These are phyloP conservation scores for Trichonephila clavipes DNA, from an alignment of 1,140 invertebrate species.

Conservation along the genomic window DNA sequence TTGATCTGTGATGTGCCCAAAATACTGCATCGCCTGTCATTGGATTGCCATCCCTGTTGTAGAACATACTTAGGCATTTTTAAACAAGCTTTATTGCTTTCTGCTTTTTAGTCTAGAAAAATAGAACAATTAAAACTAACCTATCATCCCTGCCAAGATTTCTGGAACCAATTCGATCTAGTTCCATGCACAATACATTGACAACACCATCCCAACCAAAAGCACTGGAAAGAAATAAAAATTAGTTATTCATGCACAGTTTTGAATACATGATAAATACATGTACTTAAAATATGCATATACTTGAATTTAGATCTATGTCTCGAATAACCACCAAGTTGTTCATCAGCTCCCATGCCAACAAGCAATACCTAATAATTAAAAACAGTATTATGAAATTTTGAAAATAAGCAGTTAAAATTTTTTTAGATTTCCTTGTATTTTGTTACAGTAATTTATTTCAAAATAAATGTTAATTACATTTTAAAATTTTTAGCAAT, in stretches of 20 bases:
- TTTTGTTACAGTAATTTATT: not conserved
- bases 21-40: no score
- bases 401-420: not conserved
- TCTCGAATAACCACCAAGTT: constrained; percentile 95
- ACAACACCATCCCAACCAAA: constrained; percentile 86
- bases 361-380: constrained; percentile 87
- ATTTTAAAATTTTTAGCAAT: no score
- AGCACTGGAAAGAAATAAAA: constrained; percentile 80
- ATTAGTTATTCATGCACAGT: constrained; percentile 78
- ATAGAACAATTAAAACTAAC: constrained; percentile 76
- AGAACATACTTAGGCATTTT: no score
- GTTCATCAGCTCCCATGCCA: constrained; percentile 98
- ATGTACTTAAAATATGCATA: not conserved
- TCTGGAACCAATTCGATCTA: constrained; percentile 91
- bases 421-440: no score
- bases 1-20: no score
- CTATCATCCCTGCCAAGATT: constrained; percentile 98
- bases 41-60: no score
- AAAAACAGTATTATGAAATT: not conserved
- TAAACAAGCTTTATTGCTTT: no score
- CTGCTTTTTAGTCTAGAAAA: no score
- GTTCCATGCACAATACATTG: constrained; percentile 88
- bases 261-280: not conserved
- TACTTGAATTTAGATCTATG: constrained; percentile 86
- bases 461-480: not conserved